These are phyloP conservation scores for Tanytarsus gracilentus DNA, from an alignment of 2,888 invertebrate species.

Conservation along the genomic window DNA sequence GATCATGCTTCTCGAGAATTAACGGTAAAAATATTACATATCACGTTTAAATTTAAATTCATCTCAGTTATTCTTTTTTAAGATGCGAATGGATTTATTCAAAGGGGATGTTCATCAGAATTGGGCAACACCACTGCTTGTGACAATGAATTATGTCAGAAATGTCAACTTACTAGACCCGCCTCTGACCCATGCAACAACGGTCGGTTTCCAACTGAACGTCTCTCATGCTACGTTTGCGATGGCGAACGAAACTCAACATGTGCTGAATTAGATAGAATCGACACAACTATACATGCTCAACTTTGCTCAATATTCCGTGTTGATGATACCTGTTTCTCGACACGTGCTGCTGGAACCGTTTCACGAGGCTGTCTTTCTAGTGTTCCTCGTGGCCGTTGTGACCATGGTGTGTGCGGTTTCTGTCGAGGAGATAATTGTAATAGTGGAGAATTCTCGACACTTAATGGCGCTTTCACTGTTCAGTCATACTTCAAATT, in stretches of 20 bases:
- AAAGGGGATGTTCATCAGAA: constrained; percentile 7
- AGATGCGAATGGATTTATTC: constrained; percentile 3
- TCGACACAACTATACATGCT: not conserved
- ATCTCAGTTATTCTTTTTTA: not conserved
- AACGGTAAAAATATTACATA: not conserved
- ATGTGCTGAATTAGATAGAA: not conserved
- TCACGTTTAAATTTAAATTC: not conserved
- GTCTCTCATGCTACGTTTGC: not conserved
- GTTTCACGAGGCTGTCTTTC: constrained; percentile 14
- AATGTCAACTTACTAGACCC: not conserved
- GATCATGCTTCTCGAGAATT: constrained; percentile 7
- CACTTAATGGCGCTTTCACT: too few species aligned
- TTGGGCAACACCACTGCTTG: not conserved
- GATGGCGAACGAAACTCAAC: not conserved
- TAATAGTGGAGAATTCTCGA: too few species aligned
- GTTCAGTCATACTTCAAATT: too few species aligned
- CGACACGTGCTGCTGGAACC: not conserved
- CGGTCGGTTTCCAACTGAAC: not conserved
- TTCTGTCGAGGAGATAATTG: too few species aligned
- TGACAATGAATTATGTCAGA: not conserved
- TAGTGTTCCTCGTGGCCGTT: too few species aligned
- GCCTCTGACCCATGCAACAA: not conserved
- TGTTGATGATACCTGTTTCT: constrained; percentile 2
- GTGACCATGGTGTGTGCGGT: too few species aligned
- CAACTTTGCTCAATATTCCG: not conserved